Percentiles rank a stretch among this genome's conserved stretches.
Conservation (phyloP, 2,888 invertebrate species). For the Hirtodrosophila confusa region DNA sequence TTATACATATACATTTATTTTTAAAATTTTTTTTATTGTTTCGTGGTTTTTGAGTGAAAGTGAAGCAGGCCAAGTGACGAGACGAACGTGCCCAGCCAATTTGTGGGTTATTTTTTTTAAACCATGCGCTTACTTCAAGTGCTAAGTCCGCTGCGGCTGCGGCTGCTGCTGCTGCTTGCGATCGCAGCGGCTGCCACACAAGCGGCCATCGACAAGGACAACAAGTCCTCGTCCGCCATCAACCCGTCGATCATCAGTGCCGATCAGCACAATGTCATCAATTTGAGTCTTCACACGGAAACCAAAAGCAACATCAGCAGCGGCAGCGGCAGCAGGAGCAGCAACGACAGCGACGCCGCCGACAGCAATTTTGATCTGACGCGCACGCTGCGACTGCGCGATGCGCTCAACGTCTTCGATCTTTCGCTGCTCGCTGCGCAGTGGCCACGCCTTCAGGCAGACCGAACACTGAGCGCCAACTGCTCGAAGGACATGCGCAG, state of each 20-base stretch:
- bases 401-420: slow-evolving; percentile 83
- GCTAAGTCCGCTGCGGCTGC: slow-evolving; percentile 26
- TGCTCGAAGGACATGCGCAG: slow-evolving; percentile 81
- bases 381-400: slow-evolving; percentile 77
- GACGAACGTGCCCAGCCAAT: slow-evolving; percentile 66
- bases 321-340: background rate
- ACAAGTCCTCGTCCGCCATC: slow-evolving; percentile 33
- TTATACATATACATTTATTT: slow-evolving; percentile 22
- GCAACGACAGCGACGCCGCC: background rate
- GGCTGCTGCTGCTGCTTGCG: slow-evolving; percentile 34
- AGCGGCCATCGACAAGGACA: slow-evolving; percentile 72
- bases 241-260: slow-evolving; percentile 22
- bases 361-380: slow-evolving; percentile 63
- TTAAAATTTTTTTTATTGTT: slow-evolving; percentile 29
- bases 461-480: slow-evolving; percentile 65
- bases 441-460: slow-evolving; percentile 73
- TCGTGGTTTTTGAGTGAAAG: slow-evolving; percentile 62
- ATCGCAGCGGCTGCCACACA: slow-evolving; percentile 27
- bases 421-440: slow-evolving; percentile 76
- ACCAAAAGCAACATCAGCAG: slow-evolving; percentile 5
- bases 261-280: slow-evolving; percentile 68
- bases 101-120: slow-evolving; percentile 42
- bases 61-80: slow-evolving; percentile 56
- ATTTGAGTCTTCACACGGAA: slow-evolving; percentile 62
- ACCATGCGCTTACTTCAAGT: slow-evolving; percentile 52